A percentile compares a stretch with the other conserved stretches of the same genome.
Evolutionary conservation across 2,888 invertebrate genomes (phyloP).

Genomic region (Stictocephala bisonia): DNA sequence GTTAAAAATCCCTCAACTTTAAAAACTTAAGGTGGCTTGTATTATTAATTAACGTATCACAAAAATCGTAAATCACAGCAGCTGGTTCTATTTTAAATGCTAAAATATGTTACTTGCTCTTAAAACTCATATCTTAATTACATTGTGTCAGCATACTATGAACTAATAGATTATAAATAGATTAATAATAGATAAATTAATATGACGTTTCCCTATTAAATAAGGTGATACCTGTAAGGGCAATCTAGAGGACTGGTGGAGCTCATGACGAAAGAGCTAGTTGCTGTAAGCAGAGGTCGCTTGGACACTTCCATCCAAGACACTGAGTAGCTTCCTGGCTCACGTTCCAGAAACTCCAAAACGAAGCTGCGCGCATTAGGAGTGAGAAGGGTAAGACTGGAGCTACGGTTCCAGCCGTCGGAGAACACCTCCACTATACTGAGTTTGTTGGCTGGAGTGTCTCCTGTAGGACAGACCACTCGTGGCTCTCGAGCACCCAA

Average conservation of each 20-base stretch:
- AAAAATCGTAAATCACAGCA: too few relatives aligned
- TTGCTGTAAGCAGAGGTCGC: conserved; percentile 61
- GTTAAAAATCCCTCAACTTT: too few relatives aligned
- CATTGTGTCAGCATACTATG: too few relatives aligned
- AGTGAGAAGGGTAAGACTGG: conserved; percentile 59
- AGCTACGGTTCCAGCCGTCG: conserved; percentile 72
- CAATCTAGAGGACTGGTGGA: conserved; percentile 71
- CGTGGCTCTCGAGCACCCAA: conserved; percentile 72
- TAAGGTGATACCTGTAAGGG: conserved; percentile 78
- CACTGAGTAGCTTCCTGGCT: conserved; percentile 78
- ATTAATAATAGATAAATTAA: too few relatives aligned
- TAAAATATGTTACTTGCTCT: too few relatives aligned
- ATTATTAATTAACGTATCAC: too few relatives aligned
- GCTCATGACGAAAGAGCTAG: conserved; percentile 67
- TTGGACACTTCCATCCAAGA: conserved; percentile 83
- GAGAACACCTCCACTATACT: conserved; percentile 75
- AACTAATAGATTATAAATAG: too few relatives aligned
- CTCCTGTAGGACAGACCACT: conserved; percentile 75
- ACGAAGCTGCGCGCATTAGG: conserved; percentile 74
- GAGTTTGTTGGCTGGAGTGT: conserved; percentile 57
- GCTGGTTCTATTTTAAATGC: too few relatives aligned
- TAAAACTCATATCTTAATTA: too few relatives aligned
- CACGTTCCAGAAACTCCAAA: conserved; percentile 79
- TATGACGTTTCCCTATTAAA: too few relatives aligned
- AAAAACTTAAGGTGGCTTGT: too few relatives aligned